Evolutionary conservation across 2,113 vertebrate species (phyloP).

Genomic region (Oxyruncus cristatus): DNA sequence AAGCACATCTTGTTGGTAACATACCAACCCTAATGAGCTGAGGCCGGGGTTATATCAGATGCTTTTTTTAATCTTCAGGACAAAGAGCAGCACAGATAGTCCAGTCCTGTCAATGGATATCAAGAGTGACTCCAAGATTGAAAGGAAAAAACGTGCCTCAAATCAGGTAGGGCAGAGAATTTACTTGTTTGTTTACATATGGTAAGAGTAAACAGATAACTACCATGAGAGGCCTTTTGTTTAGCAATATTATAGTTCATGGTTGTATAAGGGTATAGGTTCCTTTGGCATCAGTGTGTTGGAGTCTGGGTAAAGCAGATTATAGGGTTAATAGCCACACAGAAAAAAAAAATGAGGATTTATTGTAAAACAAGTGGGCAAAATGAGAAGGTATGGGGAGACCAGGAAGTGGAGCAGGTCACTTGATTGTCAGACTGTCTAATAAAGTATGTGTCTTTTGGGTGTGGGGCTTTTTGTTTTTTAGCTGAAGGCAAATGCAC

Average conservation of each 20-base stretch:
- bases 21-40: background rate
- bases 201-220: background rate
- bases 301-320: background rate
- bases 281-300: background rate
- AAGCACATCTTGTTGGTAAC: background rate
- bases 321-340: background rate
- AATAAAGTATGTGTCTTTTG: background rate
- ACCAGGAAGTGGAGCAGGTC: background rate
- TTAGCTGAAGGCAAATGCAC: conserved; percentile 89
- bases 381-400: background rate
- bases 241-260: background rate
- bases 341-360: background rate
- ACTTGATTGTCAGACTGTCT: background rate
- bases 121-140: conserved; percentile 79
- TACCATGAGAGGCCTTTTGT: background rate
- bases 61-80: conserved; percentile 72
- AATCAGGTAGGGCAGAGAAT: conserved; percentile 78
- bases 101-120: conserved; percentile 42
- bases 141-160: conserved; percentile 85
- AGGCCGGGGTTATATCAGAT: background rate
- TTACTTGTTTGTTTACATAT: background rate
- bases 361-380: background rate
- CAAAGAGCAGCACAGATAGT: conserved; percentile 80
- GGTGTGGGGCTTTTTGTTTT: conserved; percentile 48
- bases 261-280: background rate